Evolutionary conservation across 2,113 vertebrate species (phyloP).

Genomic region (Piliocolobus tephrosceles): DNA sequence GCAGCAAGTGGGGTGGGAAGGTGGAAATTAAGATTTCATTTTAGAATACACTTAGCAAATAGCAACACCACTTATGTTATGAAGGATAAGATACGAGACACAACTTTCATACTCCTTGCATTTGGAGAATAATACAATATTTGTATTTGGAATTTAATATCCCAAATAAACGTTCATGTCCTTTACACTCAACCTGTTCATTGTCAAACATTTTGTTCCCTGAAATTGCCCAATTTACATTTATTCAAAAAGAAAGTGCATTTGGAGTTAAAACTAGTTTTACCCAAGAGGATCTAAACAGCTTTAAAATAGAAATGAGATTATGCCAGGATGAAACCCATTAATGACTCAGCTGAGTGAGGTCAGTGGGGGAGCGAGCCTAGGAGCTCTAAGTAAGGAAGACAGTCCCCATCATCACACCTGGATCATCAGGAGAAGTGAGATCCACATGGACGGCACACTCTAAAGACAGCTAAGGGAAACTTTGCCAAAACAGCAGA

Average conservation of each 20-base stretch:
- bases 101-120: background rate
- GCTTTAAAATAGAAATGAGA: background rate
- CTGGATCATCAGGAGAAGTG: background rate
- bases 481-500: background rate
- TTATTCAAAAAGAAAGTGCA: background rate
- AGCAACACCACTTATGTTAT: background rate
- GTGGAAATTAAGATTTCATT: no score
- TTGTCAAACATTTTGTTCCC: background rate
- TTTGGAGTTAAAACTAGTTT: background rate
- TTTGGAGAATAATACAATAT: background rate
- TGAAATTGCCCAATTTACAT: background rate
- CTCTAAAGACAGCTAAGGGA: accelerated
- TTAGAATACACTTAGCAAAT: background rate
- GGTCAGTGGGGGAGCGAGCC: background rate
- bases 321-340: background rate
- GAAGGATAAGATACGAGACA: background rate
- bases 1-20: background rate
- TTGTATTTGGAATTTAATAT: background rate
- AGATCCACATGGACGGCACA: accelerated
- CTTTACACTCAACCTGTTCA: background rate
- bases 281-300: background rate
- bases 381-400: background rate
- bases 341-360: background rate
- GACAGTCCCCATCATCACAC: background rate
- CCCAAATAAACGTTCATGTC: background rate